A percentile compares a stretch with the other conserved stretches of the same genome.
phyloP scores from a whole-genome alignment of 2,888 invertebrate species.

The Pristionchus fissidentatus region DNA sequence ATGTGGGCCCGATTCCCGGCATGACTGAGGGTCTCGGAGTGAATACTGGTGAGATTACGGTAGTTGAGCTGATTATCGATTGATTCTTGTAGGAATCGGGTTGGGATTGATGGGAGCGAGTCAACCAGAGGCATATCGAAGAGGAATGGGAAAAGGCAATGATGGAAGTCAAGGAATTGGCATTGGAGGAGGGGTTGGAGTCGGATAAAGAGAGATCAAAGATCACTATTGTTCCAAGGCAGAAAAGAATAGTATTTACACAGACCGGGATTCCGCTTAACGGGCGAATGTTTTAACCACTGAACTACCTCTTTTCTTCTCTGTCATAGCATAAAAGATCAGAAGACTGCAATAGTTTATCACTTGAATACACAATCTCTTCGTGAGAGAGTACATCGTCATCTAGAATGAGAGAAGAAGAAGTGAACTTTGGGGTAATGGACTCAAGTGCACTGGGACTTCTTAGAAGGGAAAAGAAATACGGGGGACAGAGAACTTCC shows the following conservation, averaged over 20 bases:
- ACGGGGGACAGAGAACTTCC: no score
- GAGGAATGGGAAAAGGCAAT: slow-evolving; percentile 66
- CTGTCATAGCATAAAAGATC: neutral
- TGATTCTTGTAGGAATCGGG: slow-evolving; percentile 53
- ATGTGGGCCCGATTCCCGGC: slow-evolving; percentile 70
- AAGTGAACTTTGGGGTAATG: slow-evolving; percentile 19
- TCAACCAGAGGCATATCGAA: slow-evolving; percentile 65
- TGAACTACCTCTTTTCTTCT: neutral
- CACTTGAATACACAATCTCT: slow-evolving; percentile 8
- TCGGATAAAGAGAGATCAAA: slow-evolving; percentile 58
- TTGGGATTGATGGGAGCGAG: slow-evolving; percentile 66
- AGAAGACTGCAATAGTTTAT: neutral
- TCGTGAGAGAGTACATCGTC: neutral
- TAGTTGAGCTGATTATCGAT: neutral
- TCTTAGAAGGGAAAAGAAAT: neutral
- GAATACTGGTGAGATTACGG: slow-evolving; percentile 53
- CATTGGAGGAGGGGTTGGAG: slow-evolving; percentile 65
- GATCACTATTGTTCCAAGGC: no score
- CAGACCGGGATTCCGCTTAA: no score
- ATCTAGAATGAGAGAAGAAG: slow-evolving; percentile 2
- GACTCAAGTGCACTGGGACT: neutral
- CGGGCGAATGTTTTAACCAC: no score
- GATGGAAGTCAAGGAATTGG: slow-evolving; percentile 65
- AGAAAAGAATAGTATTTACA: no score
- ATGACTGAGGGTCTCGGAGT: slow-evolving; percentile 69